Percentiles rank a stretch among this genome's conserved stretches.
phyloP scores from a whole-genome alignment of 1,140 invertebrate genomes.

The Nephotettix cincticeps region DNA sequence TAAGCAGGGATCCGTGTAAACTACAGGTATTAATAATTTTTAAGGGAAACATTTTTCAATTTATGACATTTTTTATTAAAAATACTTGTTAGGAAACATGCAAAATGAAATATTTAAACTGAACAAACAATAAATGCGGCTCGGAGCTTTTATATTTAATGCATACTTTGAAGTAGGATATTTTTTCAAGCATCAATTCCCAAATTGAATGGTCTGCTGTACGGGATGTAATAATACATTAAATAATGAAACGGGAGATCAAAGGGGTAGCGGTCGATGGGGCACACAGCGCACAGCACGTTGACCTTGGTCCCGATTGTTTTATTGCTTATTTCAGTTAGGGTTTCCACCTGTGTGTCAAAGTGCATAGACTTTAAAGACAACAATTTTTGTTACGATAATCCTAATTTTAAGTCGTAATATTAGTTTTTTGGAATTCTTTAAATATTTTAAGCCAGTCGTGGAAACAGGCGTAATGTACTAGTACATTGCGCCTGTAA shows the following conservation, averaged over 20 bases:
- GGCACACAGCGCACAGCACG: not conserved
- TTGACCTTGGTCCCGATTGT: conserved; percentile 1
- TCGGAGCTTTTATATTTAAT: conserved; percentile 5
- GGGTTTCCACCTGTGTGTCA: too few relatives aligned
- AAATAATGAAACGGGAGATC: conserved; percentile 9
- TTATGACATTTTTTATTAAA: too few relatives aligned
- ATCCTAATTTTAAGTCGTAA: too few relatives aligned
- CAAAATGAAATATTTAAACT: conserved; percentile 3
- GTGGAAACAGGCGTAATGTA: too few relatives aligned
- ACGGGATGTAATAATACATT: conserved; percentile 12
- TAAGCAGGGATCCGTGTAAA: too few relatives aligned
- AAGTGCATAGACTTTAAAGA: too few relatives aligned
- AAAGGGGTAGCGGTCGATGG: not conserved
- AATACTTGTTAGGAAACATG: not conserved
- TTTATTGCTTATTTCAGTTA: not conserved
- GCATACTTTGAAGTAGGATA: not conserved
- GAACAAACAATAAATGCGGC: not conserved
- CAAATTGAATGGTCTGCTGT: not conserved
- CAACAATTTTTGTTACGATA: too few relatives aligned
- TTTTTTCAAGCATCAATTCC: conserved; percentile 17
- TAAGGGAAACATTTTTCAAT: too few relatives aligned
- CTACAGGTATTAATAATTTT: too few relatives aligned
- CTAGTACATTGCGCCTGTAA: too few relatives aligned
- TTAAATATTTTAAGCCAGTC: too few relatives aligned
- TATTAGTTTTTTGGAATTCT: too few relatives aligned